Evolutionary conservation across 2,888 invertebrate species (phyloP).

Genomic region (Synergus gifuensis): DNA sequence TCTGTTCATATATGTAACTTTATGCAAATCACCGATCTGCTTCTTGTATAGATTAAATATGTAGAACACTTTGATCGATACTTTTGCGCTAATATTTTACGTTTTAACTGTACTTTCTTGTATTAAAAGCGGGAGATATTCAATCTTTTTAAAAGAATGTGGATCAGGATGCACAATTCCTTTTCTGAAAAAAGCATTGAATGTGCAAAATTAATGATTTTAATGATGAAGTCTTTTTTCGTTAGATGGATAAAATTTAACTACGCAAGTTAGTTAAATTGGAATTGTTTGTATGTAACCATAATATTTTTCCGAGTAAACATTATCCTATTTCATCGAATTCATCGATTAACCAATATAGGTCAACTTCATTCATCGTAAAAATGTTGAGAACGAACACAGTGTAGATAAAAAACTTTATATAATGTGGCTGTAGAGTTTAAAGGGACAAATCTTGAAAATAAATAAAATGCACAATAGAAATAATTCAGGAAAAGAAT

Average conservation of each 20-base stretch:
- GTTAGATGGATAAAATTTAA: not conserved
- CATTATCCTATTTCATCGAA: slow-evolving; percentile 5
- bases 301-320: not conserved
- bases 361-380: slow-evolving; percentile 18
- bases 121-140: not conserved
- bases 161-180: not conserved
- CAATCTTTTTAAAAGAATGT: not conserved
- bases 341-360: slow-evolving; percentile 26
- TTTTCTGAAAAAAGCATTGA: not conserved
- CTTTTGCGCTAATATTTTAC: not conserved
- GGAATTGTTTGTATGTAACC: not conserved
- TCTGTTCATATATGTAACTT: not conserved
- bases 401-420: not conserved
- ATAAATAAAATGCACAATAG: not conserved
- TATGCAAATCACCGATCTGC: not conserved
- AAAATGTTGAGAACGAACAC: not conserved
- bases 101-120: not conserved
- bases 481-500: not conserved
- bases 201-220: too few relatives aligned
- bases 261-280: not conserved
- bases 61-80: not conserved
- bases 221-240: too few relatives aligned
- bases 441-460: not conserved
- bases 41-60: too few relatives aligned
- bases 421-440: not conserved